phyloP scores from a whole-genome alignment of 2,888 invertebrate genomes.

The Caenorhabditis japonica region DNA sequence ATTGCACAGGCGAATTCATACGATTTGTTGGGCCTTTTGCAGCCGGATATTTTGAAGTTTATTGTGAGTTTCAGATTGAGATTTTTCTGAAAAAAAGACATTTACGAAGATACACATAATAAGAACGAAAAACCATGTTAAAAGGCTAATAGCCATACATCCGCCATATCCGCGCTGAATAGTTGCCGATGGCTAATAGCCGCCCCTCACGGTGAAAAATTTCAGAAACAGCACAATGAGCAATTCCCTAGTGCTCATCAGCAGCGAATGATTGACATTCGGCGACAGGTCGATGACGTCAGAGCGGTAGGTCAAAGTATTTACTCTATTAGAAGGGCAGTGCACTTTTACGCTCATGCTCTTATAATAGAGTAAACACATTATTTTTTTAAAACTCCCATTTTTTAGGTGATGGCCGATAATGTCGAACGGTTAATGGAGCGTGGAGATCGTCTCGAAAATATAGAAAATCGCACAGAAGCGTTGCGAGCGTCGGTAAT shows the following conservation, averaged over 20 bases:
- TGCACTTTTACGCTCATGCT: too few species aligned
- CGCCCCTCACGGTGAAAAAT: neutral
- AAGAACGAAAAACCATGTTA: neutral
- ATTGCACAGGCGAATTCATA: conserved; percentile 34
- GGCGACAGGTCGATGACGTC: conserved; percentile 53
- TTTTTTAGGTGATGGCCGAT: conserved; percentile 73
- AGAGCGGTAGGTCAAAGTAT: conserved; percentile 29
- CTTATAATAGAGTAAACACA: neutral
- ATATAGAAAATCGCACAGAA: conserved; percentile 67
- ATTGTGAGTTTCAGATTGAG: conserved; percentile 50
- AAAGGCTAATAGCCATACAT: too few species aligned
- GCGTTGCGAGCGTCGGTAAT: conserved; percentile 66
- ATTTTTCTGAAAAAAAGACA: conserved; percentile 3
- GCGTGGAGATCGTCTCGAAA: conserved; percentile 74
- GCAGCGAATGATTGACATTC: conserved; percentile 40
- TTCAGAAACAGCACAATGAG: conserved; percentile 52
- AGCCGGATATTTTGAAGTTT: conserved; percentile 44
- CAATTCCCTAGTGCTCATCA: conserved; percentile 27
- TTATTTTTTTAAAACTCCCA: conserved; percentile 1
- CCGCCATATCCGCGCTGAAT: too few species aligned
- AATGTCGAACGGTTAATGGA: conserved; percentile 74
- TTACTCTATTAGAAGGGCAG: too few species aligned
- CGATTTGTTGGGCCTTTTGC: conserved; percentile 38
- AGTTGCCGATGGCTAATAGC: too few species aligned
- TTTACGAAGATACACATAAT: neutral